Base-by-base conservation (phyloP, 1,140 invertebrate species). In the Parapsyche elsis region DNA sequence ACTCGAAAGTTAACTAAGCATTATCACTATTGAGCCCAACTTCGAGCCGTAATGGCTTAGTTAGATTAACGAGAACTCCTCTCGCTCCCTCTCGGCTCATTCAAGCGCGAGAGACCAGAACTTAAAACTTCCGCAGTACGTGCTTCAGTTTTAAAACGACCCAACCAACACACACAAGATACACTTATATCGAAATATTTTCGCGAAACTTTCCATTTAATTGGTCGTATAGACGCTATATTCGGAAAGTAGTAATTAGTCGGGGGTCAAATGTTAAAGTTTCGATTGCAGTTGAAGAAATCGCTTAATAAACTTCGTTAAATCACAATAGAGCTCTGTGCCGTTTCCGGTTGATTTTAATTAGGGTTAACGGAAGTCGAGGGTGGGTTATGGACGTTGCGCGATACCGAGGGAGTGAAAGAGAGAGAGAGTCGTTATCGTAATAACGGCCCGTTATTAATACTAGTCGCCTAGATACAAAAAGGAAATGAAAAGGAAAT, bases 401-500 rank as follows among this genome's bases (percentile, higher is more conserved):
- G 49, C 49, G 49, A 38, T 38, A 38, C 30, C 30, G 30, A 38
- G 30, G 7, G 30, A 38, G 30, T n/a, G n/a, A n/a, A n/a, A 38
- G 30, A 38, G 30, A 38, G 30, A 38, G 30, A 38, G 30, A 38
- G 49, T 16, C 49, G 49, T 53, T 53, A 53, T 16, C 46, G 46
- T 16, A 76, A 77, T 59, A 77, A 77, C 75, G 75, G 75, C 23
- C 26, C 44, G 71, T 77, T 77, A 77, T 77, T 77, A 77, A 77
- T 77, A 77, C 75, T 38, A 38, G 57, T 46, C 75, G 73, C 57
- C 53, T 77, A 77, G 75, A 77, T 77, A 77, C 75, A 77, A 77
- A 77, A 77, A 77, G 75, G 75, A 77, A 77, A 77, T 77, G 75
- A 77, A 77, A 77, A 77, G 75, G 75, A 77, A 77, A 77, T 77